Conservation (phyloP, 1,140 invertebrate genomes). For the Drosophila insularis region DNA sequence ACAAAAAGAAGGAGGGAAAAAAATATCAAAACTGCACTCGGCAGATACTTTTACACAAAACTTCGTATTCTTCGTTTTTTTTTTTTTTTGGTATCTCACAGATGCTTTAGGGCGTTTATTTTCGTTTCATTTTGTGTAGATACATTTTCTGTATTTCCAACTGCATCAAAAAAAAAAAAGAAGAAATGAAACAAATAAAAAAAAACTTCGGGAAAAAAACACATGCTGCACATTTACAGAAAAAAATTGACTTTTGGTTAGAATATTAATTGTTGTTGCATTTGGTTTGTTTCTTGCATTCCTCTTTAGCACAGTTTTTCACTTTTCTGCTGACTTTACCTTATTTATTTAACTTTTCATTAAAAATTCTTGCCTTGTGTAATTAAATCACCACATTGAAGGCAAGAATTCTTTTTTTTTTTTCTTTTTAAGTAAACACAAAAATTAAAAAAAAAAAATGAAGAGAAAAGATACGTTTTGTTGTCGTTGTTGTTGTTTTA, state of each 20-base stretch:
- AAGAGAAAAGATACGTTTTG: not conserved
- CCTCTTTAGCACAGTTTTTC: slow-evolving; percentile 27
- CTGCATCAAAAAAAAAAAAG: not conserved
- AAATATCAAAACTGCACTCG: slow-evolving; percentile 48
- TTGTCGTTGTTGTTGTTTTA: slow-evolving; percentile 57
- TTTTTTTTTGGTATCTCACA: slow-evolving; percentile 38
- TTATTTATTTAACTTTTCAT: slow-evolving; percentile 33
- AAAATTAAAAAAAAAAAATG: slow-evolving; percentile 38
- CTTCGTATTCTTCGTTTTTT: slow-evolving; percentile 42
- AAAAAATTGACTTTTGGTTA: not conserved
- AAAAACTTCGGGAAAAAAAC: slow-evolving; percentile 37
- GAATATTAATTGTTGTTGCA: slow-evolving; percentile 8
- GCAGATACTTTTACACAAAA: slow-evolving; percentile 72
- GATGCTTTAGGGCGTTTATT: slow-evolving; percentile 69
- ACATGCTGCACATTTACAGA: slow-evolving; percentile 32
- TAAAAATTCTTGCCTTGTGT: slow-evolving; percentile 20
- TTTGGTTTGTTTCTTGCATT: slow-evolving; percentile 15
- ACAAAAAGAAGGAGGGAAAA: slow-evolving; percentile 27
- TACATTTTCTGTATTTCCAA: slow-evolving; percentile 39
- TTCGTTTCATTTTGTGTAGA: slow-evolving; percentile 67
- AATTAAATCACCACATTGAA: slow-evolving; percentile 70
- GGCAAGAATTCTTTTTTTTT: slow-evolving; percentile 56
- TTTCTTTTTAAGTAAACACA: slow-evolving; percentile 51
- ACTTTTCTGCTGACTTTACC: slow-evolving; percentile 62
- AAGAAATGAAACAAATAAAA: not conserved